phyloP scores from a whole-genome alignment of 2,797 vertebrate genomes.

The Arrhamphus sclerolepis region DNA sequence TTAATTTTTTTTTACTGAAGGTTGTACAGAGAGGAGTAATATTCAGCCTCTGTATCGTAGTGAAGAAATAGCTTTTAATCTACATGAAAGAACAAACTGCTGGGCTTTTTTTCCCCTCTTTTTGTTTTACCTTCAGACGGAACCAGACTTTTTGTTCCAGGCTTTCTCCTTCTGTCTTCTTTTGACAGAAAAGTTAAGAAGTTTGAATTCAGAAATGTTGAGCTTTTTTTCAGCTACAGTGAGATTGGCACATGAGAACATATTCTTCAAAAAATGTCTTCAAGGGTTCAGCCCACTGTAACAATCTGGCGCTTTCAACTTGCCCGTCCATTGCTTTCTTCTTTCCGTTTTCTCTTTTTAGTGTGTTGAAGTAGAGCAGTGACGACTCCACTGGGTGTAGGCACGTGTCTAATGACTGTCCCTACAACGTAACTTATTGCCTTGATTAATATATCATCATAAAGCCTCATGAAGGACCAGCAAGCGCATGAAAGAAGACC shows the following conservation, averaged over 20 bases:
- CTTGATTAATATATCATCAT: constrained; percentile 84
- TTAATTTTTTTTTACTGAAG: too few relatives aligned
- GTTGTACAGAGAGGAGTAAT: too few relatives aligned
- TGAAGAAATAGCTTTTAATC: too few relatives aligned
- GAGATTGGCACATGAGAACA: constrained; percentile 13
- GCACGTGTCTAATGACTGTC: constrained; percentile 71
- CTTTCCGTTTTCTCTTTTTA: constrained; percentile 36
- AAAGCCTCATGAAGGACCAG: constrained; percentile 68
- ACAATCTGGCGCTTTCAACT: constrained; percentile 48
- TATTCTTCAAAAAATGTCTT: constrained; percentile 38
- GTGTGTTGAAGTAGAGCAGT: constrained; percentile 41
- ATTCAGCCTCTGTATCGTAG: too few relatives aligned
- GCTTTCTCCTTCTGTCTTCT: neutral
- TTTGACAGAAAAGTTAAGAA: neutral
- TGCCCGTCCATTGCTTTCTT: constrained; percentile 21
- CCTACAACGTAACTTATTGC: constrained; percentile 55
- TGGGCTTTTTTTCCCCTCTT: too few relatives aligned
- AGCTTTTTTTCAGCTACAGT: constrained; percentile 13
- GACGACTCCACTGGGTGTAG: constrained; percentile 55
- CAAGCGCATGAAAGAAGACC: constrained; percentile 60
- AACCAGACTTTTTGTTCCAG: neutral
- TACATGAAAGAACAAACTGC: too few relatives aligned
- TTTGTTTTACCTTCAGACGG: too few relatives aligned
- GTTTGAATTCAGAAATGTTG: constrained; percentile 2
- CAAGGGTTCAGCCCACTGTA: constrained; percentile 43